Evolutionary conservation across 1,140 invertebrate genomes (phyloP).

Genomic region (Atta colombica): DNA sequence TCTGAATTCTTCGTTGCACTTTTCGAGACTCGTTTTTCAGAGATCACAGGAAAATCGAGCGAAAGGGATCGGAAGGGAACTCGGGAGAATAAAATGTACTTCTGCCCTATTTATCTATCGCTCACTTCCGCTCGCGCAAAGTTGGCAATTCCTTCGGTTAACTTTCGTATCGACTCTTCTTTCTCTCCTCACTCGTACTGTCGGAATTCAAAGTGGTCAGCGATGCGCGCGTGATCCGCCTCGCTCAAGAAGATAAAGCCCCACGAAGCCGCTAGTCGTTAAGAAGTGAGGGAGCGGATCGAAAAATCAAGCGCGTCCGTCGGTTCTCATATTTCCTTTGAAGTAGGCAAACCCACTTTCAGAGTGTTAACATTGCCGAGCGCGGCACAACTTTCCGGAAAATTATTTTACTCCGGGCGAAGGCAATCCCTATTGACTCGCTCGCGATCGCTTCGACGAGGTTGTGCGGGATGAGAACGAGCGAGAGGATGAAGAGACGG

Average conservation of each 20-base stretch:
- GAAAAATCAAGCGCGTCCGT: constrained; percentile 61
- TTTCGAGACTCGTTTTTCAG: background rate
- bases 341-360: constrained; percentile 60
- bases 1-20: constrained; percentile 16
- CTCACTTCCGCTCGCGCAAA: constrained; percentile 32
- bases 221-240: constrained; percentile 46
- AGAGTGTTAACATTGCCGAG: constrained; percentile 62
- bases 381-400: constrained; percentile 65
- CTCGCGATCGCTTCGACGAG: constrained; percentile 56
- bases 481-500: background rate
- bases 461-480: constrained; percentile 10
- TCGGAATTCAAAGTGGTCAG: constrained; percentile 56
- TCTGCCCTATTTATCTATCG: constrained; percentile 41
- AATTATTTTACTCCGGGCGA: constrained; percentile 63
- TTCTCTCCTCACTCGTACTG: background rate
- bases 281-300: constrained; percentile 38
- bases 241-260: constrained; percentile 33
- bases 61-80: background rate
- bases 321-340: constrained; percentile 63
- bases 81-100: constrained; percentile 19
- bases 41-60: background rate
- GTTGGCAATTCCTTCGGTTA: constrained; percentile 30
- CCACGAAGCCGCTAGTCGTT: constrained; percentile 18
- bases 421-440: constrained; percentile 64
- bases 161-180: constrained; percentile 31